Percentiles rank a stretch among this genome's conserved stretches.
Evolutionary conservation across 2,888 invertebrate species (phyloP).

Genomic region (Troides helena): DNA sequence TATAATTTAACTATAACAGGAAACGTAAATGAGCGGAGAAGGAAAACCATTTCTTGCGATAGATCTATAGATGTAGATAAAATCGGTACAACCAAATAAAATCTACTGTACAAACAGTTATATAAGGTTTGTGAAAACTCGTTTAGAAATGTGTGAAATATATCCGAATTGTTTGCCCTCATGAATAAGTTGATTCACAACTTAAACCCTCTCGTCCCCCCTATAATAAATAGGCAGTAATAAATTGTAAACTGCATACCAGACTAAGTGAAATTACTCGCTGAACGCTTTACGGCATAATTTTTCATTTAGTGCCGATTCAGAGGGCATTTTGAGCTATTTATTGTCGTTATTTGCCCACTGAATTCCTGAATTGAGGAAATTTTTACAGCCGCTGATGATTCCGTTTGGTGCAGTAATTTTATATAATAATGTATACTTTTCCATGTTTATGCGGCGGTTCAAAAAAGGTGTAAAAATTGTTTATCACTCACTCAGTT

Average conservation of each 20-base stretch:
- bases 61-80: no score
- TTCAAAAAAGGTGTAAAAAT: no score
- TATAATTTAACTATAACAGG: no score
- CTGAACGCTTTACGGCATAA: slow-evolving; percentile 27
- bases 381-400: slow-evolving; percentile 12
- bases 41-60: no score
- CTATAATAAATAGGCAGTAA: slow-evolving; percentile 19
- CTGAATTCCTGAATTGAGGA: slow-evolving; percentile 20
- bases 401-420: neutral
- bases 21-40: no score
- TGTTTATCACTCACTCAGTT: no score
- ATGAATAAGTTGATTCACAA: slow-evolving; percentile 9
- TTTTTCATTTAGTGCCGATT: slow-evolving; percentile 29
- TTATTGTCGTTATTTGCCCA: slow-evolving; percentile 24
- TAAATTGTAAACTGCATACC: slow-evolving; percentile 29
- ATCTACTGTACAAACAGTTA: no score
- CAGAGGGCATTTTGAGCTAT: slow-evolving; percentile 25
- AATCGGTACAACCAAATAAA: no score
- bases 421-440: neutral
- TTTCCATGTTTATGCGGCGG: no score
- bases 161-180: neutral
- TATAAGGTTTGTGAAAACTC: no score
- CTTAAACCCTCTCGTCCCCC: slow-evolving; percentile 1
- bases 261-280: slow-evolving; percentile 29
- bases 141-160: no score